Conservation (phyloP, 2,888 invertebrate genomes). For the Tribolium freemani region DNA sequence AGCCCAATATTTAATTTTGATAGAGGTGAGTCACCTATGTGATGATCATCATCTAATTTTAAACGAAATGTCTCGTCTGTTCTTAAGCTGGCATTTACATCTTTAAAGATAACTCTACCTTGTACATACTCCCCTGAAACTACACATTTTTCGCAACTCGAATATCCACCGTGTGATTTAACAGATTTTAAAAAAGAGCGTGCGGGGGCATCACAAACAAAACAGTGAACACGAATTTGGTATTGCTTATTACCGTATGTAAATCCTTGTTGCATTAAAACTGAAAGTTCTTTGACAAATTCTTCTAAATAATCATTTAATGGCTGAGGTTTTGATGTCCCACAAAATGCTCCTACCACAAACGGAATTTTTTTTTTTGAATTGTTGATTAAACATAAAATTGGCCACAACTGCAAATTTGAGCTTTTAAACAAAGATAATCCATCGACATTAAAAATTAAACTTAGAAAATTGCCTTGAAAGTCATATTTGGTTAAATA, state of each 20-base stretch:
- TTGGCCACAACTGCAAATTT: too few species aligned
- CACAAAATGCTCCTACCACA: too few species aligned
- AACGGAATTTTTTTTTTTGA: conserved; percentile 7
- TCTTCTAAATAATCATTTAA: conserved; percentile 27
- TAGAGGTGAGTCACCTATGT: conserved; percentile 27
- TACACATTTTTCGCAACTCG: conserved; percentile 25
- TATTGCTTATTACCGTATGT: too few species aligned
- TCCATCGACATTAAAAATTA: too few species aligned
- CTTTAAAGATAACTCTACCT: not conserved
- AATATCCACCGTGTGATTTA: conserved; percentile 39
- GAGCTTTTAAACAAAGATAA: too few species aligned
- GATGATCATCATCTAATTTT: conserved; percentile 34
- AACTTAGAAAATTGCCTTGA: not conserved
- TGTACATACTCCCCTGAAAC: not conserved
- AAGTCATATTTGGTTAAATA: conserved; percentile 35
- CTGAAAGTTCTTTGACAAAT: conserved; percentile 27
- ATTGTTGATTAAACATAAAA: conserved; percentile 30
- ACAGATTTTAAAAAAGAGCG: not conserved
- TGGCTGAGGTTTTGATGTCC: too few species aligned
- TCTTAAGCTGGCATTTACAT: not conserved
- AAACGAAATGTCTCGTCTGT: conserved; percentile 31
- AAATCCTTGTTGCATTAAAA: conserved; percentile 29
- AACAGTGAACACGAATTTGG: too few species aligned
- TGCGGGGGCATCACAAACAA: too few species aligned
- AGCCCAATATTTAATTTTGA: conserved; percentile 25